phyloP scores from a whole-genome alignment of 1,140 invertebrate species.

The Drosophila aff. region DNA sequence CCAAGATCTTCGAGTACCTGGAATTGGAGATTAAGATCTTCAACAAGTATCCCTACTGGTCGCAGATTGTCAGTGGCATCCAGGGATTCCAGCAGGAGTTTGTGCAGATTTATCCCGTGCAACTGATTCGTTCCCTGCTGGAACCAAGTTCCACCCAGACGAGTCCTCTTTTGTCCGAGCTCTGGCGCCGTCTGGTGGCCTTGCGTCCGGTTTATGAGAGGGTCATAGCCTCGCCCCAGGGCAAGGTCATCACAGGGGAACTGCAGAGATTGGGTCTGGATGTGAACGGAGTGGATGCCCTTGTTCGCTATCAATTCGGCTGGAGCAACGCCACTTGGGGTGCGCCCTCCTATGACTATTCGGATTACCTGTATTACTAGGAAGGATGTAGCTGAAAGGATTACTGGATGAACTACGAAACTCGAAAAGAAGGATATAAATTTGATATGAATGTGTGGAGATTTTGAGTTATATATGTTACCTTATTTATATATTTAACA shows the following conservation, averaged over 20 bases:
- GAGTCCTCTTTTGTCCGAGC: constrained; percentile 54
- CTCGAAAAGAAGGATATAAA: background rate
- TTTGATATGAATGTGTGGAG: background rate
- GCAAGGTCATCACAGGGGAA: constrained; percentile 23
- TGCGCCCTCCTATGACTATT: constrained; percentile 34
- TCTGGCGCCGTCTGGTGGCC: constrained; percentile 66
- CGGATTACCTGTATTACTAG: constrained; percentile 37
- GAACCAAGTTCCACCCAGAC: constrained; percentile 50
- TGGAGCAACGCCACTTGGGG: constrained; percentile 57
- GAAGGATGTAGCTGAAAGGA: too few relatives aligned
- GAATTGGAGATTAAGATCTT: constrained; percentile 70
- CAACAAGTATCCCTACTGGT: constrained; percentile 72
- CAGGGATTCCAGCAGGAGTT: constrained; percentile 69
- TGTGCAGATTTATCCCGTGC: constrained; percentile 49
- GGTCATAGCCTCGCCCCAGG: constrained; percentile 40
- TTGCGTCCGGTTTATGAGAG: constrained; percentile 70
- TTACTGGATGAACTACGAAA: background rate
- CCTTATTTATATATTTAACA: background rate
- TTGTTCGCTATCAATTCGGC: constrained; percentile 62
- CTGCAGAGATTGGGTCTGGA: constrained; percentile 60
- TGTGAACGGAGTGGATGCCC: constrained; percentile 35
- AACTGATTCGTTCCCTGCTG: constrained; percentile 54
- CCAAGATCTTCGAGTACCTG: constrained; percentile 66
- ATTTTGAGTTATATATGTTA: background rate
- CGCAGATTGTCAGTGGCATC: constrained; percentile 61